These are phyloP conservation scores for Sebastes vulpes DNA, from an alignment of 2,797 vertebrate genomes.

Conservation along the genomic window DNA sequence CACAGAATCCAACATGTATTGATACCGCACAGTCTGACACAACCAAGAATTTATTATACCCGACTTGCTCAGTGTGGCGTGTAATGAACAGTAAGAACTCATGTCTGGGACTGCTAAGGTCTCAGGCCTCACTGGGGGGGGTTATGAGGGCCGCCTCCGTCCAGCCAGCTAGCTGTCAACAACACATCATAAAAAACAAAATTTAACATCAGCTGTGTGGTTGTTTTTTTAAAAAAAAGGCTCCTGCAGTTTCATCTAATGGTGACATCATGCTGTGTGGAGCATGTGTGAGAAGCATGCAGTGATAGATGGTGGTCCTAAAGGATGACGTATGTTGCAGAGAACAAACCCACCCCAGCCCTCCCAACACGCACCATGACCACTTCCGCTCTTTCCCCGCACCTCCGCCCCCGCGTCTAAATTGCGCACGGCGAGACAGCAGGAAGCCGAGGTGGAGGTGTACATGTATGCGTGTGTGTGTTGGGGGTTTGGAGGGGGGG, in stretches of 20 bases:
- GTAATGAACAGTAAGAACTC: neutral
- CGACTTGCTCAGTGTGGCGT: neutral
- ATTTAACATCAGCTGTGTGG: neutral
- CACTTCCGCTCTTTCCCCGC: conserved; percentile 5
- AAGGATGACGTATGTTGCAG: conserved; percentile 44
- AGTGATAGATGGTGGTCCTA: conserved; percentile 7
- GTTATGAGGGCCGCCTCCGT: neutral
- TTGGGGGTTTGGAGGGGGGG: neutral
- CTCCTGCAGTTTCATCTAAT: neutral
- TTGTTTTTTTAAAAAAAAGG: neutral
- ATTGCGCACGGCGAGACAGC: conserved; percentile 74
- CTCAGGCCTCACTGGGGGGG: neutral
- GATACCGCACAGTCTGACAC: neutral
- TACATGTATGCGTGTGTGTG: conserved; percentile 3
- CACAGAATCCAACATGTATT: neutral
- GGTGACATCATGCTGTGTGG: neutral
- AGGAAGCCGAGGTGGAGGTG: conserved; percentile 72
- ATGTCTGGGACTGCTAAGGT: neutral
- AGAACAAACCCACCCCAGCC: conserved; percentile 10
- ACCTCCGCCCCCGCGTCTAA: conserved; percentile 44
- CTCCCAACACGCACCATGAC: neutral
- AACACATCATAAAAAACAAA: neutral
- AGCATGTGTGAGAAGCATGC: conserved; percentile 9
- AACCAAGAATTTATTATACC: neutral
- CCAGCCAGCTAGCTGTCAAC: neutral